phyloP scores from a whole-genome alignment of 2,888 invertebrate genomes.

The Cheilosia soror region DNA sequence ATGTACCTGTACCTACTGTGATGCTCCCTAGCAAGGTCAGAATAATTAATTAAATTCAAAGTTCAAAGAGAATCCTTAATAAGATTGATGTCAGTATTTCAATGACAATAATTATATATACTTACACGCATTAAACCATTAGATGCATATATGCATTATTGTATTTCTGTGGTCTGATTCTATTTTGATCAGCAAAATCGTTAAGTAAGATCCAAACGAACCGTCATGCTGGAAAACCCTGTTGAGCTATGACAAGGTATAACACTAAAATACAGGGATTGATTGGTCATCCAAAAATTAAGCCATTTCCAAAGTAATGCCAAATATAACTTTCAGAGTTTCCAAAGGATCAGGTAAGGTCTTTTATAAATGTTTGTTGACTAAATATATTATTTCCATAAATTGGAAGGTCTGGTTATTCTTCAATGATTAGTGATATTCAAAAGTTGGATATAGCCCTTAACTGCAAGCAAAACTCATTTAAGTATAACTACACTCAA shows the following conservation, averaged over 20 bases:
- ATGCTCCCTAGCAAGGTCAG: slow-evolving; percentile 40
- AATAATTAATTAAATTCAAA: slow-evolving; percentile 47
- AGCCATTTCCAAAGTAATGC: too few species aligned
- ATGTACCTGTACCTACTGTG: slow-evolving; percentile 5
- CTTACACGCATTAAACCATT: background rate
- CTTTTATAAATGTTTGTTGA: slow-evolving; percentile 21
- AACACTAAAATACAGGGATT: too few species aligned
- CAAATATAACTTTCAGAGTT: too few species aligned
- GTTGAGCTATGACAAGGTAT: too few species aligned
- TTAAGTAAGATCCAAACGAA: background rate
- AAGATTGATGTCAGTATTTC: slow-evolving; percentile 21
- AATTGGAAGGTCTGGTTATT: slow-evolving; percentile 26
- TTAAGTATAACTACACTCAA: slow-evolving; percentile 54
- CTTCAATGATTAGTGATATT: slow-evolving; percentile 18
- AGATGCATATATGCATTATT: background rate
- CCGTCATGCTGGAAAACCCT: background rate
- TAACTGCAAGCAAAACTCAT: slow-evolving; percentile 34
- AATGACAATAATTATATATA: slow-evolving; percentile 12
- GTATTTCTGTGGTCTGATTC: slow-evolving; percentile 3
- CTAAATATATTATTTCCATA: slow-evolving; percentile 33
- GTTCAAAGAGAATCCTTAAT: slow-evolving; percentile 47
- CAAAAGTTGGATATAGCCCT: slow-evolving; percentile 15
- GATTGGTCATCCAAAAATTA: too few species aligned
- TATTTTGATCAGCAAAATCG: background rate
- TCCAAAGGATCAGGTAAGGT: too few species aligned